Conservation (phyloP, 2,888 invertebrate species). For the Drosophila picticornis region DNA sequence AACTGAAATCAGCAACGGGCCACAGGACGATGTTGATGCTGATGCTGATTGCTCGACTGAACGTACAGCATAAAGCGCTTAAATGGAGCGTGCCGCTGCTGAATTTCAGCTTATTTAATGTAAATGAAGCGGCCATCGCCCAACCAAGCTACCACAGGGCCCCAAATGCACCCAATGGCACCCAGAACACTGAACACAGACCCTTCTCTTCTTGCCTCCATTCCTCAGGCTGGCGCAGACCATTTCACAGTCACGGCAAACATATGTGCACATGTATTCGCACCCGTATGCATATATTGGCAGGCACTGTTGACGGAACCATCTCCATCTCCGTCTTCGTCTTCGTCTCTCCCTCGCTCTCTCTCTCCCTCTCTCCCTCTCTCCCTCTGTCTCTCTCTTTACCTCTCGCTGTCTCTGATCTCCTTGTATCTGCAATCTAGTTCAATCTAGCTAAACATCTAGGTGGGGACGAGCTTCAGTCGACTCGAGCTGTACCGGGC, state of each 20-base stretch:
- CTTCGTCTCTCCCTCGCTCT: background rate
- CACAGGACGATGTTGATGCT: conserved; percentile 36
- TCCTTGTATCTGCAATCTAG: conserved; percentile 57
- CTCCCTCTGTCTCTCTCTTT: background rate
- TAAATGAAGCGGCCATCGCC: conserved; percentile 81
- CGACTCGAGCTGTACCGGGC: conserved; percentile 8
- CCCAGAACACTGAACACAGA: conserved; percentile 16
- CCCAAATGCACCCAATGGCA: conserved; percentile 11
- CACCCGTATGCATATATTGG: conserved; percentile 46
- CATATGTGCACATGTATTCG: conserved; percentile 37
- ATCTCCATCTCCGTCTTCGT: background rate
- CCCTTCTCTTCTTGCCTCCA: background rate
- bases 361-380: background rate
- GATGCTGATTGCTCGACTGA: conserved; percentile 47
- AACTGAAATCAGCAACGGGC: conserved; percentile 42
- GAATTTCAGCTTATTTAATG: conserved; percentile 85
- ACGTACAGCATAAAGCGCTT: conserved; percentile 67
- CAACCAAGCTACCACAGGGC: conserved; percentile 12
- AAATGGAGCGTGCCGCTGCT: conserved; percentile 80
- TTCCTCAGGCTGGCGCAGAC: conserved; percentile 16
- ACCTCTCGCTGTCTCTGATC: conserved; percentile 2
- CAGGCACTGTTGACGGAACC: conserved; percentile 42
- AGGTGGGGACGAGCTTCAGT: conserved; percentile 56
- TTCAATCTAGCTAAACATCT: conserved; percentile 71
- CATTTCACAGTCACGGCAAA: conserved; percentile 62